These are phyloP conservation scores for Plagodis dolabraria DNA, from an alignment of 2,888 invertebrate genomes.

Conservation along the genomic window DNA sequence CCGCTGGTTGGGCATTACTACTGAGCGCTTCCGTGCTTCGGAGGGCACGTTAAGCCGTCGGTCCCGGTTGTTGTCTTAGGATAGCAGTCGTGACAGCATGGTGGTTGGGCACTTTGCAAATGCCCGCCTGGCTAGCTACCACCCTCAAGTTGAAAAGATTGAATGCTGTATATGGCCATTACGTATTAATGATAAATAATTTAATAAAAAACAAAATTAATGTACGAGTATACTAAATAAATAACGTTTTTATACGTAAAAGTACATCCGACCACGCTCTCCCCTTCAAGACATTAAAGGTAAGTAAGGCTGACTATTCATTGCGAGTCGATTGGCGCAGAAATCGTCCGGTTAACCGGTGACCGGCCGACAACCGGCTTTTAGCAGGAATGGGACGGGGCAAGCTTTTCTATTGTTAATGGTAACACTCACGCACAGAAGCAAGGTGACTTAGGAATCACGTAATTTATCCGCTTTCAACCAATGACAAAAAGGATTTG, in stretches of 20 bases:
- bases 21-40: no score
- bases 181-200: no score
- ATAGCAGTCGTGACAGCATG: no score
- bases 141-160: no score
- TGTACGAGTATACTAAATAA: neutral
- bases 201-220: neutral
- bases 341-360: conserved; percentile 64
- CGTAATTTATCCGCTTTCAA: no score
- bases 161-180: no score
- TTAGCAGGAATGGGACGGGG: conserved; percentile 50
- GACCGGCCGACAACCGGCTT: conserved; percentile 56
- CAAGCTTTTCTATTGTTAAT: conserved; percentile 32
- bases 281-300: conserved; percentile 42
- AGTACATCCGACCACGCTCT: neutral
- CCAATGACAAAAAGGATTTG: no score
- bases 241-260: neutral
- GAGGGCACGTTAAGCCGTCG: no score
- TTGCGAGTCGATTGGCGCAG: conserved; percentile 76
- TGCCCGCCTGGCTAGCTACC: no score
- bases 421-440: conserved; percentile 32
- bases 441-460: neutral
- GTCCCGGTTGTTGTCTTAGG: no score
- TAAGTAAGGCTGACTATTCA: conserved; percentile 66
- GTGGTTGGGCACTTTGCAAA: no score
- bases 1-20: no score